A percentile compares a stretch with the other conserved stretches of the same genome.
Evolutionary conservation across 1,140 invertebrate genomes (phyloP).

Genomic region (Formica selysi): DNA sequence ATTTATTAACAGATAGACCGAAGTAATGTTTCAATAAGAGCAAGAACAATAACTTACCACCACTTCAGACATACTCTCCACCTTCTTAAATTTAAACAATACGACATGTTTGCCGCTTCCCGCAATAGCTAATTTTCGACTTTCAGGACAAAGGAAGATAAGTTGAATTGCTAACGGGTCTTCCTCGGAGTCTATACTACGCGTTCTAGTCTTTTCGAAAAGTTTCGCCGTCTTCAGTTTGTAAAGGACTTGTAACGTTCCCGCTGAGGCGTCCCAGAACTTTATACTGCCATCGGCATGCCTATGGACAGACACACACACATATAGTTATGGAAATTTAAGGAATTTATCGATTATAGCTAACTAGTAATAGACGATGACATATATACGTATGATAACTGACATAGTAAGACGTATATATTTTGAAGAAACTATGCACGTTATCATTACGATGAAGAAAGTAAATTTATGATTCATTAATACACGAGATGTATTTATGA

Average conservation of each 20-base stretch:
- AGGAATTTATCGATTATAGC: constrained; percentile 38
- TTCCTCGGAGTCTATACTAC: constrained; percentile 90
- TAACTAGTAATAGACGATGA: constrained; percentile 5
- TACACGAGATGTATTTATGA: background rate
- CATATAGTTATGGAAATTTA: constrained; percentile 36
- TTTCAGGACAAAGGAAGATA: constrained; percentile 97
- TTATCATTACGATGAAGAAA: background rate
- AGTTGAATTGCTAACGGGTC: constrained; percentile 98
- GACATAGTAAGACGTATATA: background rate
- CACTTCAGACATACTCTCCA: constrained; percentile 94
- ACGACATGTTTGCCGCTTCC: constrained; percentile 97
- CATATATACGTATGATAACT: background rate
- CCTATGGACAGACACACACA: constrained; percentile 86
- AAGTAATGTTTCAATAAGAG: background rate
- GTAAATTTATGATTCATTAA: background rate
- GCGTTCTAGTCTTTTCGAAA: constrained; percentile 91
- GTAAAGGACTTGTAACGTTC: constrained; percentile 97
- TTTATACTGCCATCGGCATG: constrained; percentile 98
- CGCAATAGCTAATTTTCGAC: constrained; percentile 95
- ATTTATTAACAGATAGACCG: background rate
- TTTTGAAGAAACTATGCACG: constrained; percentile 12
- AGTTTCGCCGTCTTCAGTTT: constrained; percentile 99
- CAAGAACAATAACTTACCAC: constrained; percentile 88
- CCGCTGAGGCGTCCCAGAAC: constrained; percentile 99
- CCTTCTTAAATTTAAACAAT: constrained; percentile 97